Base-by-base conservation (phyloP, 2,113 vertebrate genomes). In the Dipodomys merriami region DNA sequence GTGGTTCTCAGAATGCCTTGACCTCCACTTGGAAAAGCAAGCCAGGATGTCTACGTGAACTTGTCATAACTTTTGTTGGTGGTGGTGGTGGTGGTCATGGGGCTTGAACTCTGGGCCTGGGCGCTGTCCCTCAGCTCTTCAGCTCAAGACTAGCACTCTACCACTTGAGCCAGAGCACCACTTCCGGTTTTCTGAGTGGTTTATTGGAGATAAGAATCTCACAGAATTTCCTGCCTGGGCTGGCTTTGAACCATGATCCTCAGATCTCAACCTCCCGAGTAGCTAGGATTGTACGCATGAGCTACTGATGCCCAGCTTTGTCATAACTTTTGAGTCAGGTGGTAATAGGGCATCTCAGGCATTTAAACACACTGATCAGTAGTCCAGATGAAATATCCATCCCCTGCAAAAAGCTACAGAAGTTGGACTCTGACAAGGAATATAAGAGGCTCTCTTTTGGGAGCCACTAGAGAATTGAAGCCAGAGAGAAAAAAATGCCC, bases 381-480 rank as follows among this genome's bases (percentile, higher is more conserved):
- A 65, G 73, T 78, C 30, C 20, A 92, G 1, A 81, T 11, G 33
- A 88, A 69, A 73, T 12, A 20, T 86, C 9, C 79, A 44, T 86
- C 83, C 33, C 53, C 5, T 77, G 23, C 33, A 13, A 79, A 44
- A 83, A 94, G 35, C 6, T 77, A 8, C 33, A 85, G n/a, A 29
- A 0, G 8, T 22, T 91, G 11, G 19, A 94, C 74, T 92, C 93
- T 83, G 18, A 77, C 53, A 85, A 0, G 9, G 25, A 49, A 49
- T 49, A 49, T 49, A 57, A 57, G 53, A 82, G 57, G 33, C 81
- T 87, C 33, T 27, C 49, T 67, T 84, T 93, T 12, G 23, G 57
- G 77, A 88, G 35, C 72, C 44, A 68, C 27, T 71, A 96, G 49
- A 90, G 93, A 83, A 29, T 30, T 96, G 53, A 94, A 84, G 77